Base-by-base conservation (phyloP, 2,888 invertebrate species). In the Epiblema foenella region DNA sequence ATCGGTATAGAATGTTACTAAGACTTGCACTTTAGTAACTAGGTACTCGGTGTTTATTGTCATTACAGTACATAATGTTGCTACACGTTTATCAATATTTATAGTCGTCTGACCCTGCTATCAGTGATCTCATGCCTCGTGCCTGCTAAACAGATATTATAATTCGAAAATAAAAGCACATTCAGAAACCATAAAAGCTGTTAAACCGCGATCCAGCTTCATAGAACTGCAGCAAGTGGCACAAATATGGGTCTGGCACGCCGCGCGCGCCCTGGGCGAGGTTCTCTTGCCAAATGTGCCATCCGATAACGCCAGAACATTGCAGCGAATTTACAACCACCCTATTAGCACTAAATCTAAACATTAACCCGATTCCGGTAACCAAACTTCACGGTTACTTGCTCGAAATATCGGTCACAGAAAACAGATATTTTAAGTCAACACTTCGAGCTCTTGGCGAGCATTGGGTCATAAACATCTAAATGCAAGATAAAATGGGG, bases 311-410 rank as follows among this genome's bases (percentile, higher is more conserved):
- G 87, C 86, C 90, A 87, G 89, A 90, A 91, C 90, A 91, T 90
- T 89, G 90, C 85, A 83, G 87, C 85, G 85, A 90, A 92, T 92
- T 92, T 92, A 93, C 90, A 89, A 85, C 92, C 87, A 87, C 87
- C 89, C 91, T 92, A 93, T 92, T 92, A 92, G 91, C 93, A 93
- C 91, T 93, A 93, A 93, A 93, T 93, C 91, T 92, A 93, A 91
- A 92, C 91, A 93, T 92, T 93, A 92, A 93, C 93, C 93, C 91
- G 89, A 88, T 90, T 92, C 85, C 84, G 82, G 85, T 89, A 89
- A 89, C 90, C 89, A 84, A 91, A 89, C 89, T 89, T 89, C 89
- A 88, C 85, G 83, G 84, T 80, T 88, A 83, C 85, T 83, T 82
- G 80, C 78, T 76, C 82, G 75, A 81, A 87, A 90, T 90, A 87